Evolutionary conservation across 2,113 vertebrate genomes (phyloP).

Genomic region (Himantopus leucocephalus): DNA sequence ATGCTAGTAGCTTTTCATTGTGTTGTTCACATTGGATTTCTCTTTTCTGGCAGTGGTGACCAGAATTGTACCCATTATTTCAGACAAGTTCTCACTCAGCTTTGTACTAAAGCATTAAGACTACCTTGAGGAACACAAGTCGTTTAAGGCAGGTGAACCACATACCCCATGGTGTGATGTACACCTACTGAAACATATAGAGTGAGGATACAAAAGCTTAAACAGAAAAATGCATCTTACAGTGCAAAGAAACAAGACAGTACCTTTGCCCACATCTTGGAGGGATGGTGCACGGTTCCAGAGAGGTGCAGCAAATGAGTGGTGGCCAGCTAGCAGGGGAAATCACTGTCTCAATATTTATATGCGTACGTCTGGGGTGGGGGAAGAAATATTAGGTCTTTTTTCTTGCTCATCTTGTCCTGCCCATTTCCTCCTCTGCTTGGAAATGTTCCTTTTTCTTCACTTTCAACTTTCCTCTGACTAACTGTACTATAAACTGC

Average conservation of each 20-base stretch:
- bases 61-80: background rate
- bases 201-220: background rate
- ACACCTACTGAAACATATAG: background rate
- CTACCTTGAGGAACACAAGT: background rate
- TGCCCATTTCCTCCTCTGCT: slow-evolving; percentile 24
- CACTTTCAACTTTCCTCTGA: slow-evolving; percentile 26
- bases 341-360: background rate
- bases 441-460: slow-evolving; percentile 62
- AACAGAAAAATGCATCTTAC: background rate
- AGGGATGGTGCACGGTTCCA: background rate
- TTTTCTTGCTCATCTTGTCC: background rate
- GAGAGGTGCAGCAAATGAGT: background rate
- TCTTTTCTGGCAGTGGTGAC: background rate
- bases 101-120: background rate
- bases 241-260: background rate
- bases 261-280: slow-evolving; percentile 69
- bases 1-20: background rate
- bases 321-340: background rate
- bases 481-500: background rate
- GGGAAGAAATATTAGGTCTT: background rate
- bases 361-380: background rate
- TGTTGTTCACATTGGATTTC: background rate
- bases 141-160: background rate
- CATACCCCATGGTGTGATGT: background rate
- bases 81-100: background rate